Evolutionary conservation across 1,140 invertebrate species (phyloP), one percentile per base, ranked within the genome.

Genomic region (Eurosta solidaginis): DNA sequence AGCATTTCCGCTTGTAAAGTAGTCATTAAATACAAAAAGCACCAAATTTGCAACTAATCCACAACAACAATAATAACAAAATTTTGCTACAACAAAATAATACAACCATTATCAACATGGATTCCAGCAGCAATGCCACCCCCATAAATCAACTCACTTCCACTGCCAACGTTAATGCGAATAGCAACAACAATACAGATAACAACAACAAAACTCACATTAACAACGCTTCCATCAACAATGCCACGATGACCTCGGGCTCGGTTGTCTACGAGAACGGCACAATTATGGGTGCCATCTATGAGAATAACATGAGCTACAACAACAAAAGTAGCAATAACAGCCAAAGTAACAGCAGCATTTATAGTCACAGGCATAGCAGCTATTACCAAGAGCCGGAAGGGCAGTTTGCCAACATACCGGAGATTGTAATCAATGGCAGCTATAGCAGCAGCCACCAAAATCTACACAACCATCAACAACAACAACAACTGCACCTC

Each of bases 381-480:
- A 40, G 59, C 59, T 68, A 68, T 68, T 68, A 68, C 59, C 59
- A 68, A 68, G 33, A 68, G 59, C 59, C 59, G 59, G 59, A 68
- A 68, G 59, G 59, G 59, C 59, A 68, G 59, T 68, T 68, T 68
- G 59, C 59, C 59, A 68, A 33, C 59, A 80, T 86, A 81, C 82
- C 84, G 80, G 82, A 84, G 83, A 83, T 85, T 25, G 81, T 86
- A 78, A 83, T 85, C 79, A 84, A 80, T 77, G 78, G 78, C 36
- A 81, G 78, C 50, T 81, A 81, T n/a, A n/a, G n/a, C 33, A 85
- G 83, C 77, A 82, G 49, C 63, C 79, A 74, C 68, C 83, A 79
- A 73, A 79, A 85, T 33, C 80, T 81, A 59, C 79, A 80, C 27
- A 80, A 79, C 77, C 79, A 78, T 74, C 59, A 63, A n/a, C 59